Percentiles rank a stretch among this genome's conserved stretches.
phyloP scores from a whole-genome alignment of 2,888 invertebrate genomes.

The Cephus sareptanus region DNA sequence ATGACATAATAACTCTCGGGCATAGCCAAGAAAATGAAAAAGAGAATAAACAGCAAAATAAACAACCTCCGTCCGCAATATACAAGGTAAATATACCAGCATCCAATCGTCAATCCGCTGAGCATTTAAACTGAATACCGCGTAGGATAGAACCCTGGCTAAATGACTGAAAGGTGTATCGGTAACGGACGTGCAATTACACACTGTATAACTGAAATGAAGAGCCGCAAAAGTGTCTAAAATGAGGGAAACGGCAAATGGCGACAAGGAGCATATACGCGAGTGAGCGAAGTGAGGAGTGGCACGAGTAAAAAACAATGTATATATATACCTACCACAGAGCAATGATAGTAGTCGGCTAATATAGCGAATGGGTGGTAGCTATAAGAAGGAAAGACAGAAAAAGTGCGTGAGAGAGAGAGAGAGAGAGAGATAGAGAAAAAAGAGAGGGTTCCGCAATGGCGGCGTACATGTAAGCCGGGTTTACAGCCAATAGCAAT shows the following conservation, averaged over 20 bases:
- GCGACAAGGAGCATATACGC: not conserved
- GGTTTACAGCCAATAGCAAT: constrained; percentile 42
- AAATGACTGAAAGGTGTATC: not conserved
- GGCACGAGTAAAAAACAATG: not conserved
- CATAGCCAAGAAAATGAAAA: not conserved
- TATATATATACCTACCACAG: not conserved
- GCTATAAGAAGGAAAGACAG: not conserved
- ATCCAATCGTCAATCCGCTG: not conserved
- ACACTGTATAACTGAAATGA: constrained; percentile 19
- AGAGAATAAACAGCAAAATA: not conserved
- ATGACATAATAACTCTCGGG: too few species aligned
- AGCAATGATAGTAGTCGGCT: not conserved
- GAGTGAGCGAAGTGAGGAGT: not conserved
- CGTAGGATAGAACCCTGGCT: not conserved
- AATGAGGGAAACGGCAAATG: not conserved
- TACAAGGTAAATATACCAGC: not conserved
- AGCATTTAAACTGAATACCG: not conserved
- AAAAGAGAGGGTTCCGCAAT: not conserved
- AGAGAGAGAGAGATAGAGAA: not conserved
- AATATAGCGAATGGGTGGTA: not conserved
- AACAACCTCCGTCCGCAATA: not conserved
- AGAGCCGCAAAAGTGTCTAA: constrained; percentile 10
- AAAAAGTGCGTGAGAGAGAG: not conserved
- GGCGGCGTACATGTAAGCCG: constrained; percentile 16
- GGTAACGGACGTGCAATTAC: constrained; percentile 8